phyloP scores from a whole-genome alignment of 2,888 invertebrate species.

The Troides oblongomaculatus region DNA sequence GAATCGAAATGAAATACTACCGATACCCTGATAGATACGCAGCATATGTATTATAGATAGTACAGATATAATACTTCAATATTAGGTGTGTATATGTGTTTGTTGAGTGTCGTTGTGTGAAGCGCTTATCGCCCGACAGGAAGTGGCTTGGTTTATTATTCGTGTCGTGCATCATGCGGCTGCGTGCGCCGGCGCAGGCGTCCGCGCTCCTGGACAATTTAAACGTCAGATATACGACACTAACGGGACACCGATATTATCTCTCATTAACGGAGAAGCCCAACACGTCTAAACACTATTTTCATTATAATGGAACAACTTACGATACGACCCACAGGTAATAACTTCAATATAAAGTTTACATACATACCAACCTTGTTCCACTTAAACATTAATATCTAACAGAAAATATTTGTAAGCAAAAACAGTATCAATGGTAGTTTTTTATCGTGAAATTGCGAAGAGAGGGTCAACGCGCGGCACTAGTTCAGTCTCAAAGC shows the following conservation, averaged over 20 bases:
- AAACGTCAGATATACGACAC: conserved; percentile 53
- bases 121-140: conserved; percentile 75
- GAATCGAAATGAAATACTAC: conserved; percentile 41
- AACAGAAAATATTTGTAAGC: not conserved
- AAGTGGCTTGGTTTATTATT: conserved; percentile 79
- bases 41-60: conserved; percentile 29
- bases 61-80: conserved; percentile 33
- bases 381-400: not conserved
- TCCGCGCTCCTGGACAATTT: conserved; percentile 64
- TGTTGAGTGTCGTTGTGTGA: conserved; percentile 55
- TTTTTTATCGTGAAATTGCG: conserved; percentile 47
- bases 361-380: not conserved
- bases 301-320: not conserved
- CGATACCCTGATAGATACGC: conserved; percentile 46
- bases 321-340: not conserved
- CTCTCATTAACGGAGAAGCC: conserved; percentile 54
- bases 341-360: not conserved
- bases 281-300: conserved; percentile 4
- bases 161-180: conserved; percentile 75
- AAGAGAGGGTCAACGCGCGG: conserved; percentile 37
- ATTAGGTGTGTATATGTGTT: conserved; percentile 34
- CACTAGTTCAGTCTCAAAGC: conserved; percentile 26
- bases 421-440: conserved; percentile 39
- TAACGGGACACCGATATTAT: conserved; percentile 68
- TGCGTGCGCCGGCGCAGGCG: conserved; percentile 50